Base-by-base conservation (phyloP, 2,113 vertebrate genomes). In the Morone chrysops region DNA sequence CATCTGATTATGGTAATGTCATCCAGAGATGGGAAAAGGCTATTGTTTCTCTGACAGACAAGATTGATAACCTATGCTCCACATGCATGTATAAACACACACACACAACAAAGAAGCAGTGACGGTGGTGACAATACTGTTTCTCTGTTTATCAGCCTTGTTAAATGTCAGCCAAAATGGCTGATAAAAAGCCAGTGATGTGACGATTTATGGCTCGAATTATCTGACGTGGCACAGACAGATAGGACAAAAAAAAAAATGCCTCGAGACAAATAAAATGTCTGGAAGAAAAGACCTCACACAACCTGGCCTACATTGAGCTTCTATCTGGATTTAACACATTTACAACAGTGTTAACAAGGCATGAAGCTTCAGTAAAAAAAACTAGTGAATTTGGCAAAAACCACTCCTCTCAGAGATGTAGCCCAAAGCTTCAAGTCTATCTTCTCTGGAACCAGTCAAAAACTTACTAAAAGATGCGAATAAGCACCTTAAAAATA, bases 1-100 rank as follows among this genome's bases (percentile, higher is more conserved):
- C 69, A 88, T 87, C 41, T 90, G 78, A 86, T 90, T 85, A 89
- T 86, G 72, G 60, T 87, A 87, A 90, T 87, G 59, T 75, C 76
- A 76, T 72, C 60, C 82, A 68, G 83, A 62, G 13, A 74, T 25
- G 53, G 57, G 72, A 57, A 73, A 79, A 47, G 43, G 45, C 72
- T 84, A 81, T 83, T 91, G 87, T 89, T 87, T 60, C 25, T 48
- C 67, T 90, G 91, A 88, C 90, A 92, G 80, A 50, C 17, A 70
- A 91, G 91, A 92, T 65, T 87, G 87, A 94, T 93, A 86, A 92
- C 86, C 78, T 89, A 60, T 41, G 36, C 56, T 78, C 71, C 73
- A 56, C 5, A 41, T 38, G 43, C 43, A 82, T 51, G 63, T 63
- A 20, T 31, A 81, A 57, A 71, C 70, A 74, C 73, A 65, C 51